phyloP scores from a whole-genome alignment of 2,113 vertebrate genomes.

The Engraulis encrasicolus region DNA sequence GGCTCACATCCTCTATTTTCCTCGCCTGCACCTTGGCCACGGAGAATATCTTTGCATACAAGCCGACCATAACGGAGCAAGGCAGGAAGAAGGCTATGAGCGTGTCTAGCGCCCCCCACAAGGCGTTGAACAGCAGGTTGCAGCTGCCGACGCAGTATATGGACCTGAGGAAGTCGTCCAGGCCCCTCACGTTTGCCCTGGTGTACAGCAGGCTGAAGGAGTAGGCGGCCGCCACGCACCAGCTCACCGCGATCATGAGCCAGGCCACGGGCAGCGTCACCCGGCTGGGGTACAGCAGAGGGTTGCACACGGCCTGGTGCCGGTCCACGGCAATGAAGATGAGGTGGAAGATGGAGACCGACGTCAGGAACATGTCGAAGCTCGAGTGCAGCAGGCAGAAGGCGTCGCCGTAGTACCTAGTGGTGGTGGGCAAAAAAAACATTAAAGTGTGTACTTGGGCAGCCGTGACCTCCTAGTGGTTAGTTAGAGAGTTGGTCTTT shows the following conservation, averaged over 20 bases:
- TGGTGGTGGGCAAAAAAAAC: too few relatives aligned
- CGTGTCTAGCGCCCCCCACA: conserved; percentile 45
- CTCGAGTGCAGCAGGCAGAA: conserved; percentile 59
- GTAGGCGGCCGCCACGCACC: conserved; percentile 47
- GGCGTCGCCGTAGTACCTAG: conserved; percentile 59
- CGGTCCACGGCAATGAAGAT: conserved; percentile 62
- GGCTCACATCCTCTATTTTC: conserved; percentile 43
- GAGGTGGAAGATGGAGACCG: conserved; percentile 62
- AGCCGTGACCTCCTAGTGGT: too few relatives aligned
- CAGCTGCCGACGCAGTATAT: conserved; percentile 54
- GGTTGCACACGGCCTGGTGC: conserved; percentile 55
- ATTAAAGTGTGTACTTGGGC: too few relatives aligned
- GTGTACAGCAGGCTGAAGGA: conserved; percentile 53
- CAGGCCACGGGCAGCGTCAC: conserved; percentile 52
- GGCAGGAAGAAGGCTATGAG: conserved; percentile 49
- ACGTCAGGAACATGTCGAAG: conserved; percentile 58
- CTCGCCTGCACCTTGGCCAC: conserved; percentile 47
- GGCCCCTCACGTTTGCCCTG: conserved; percentile 43
- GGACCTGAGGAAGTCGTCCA: conserved; percentile 47
- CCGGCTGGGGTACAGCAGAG: conserved; percentile 49
- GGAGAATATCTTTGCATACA: conserved; percentile 58
- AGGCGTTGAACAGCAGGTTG: conserved; percentile 43
- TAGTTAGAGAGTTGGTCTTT: too few relatives aligned
- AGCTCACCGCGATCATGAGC: conserved; percentile 56
- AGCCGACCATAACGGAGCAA: conserved; percentile 49